Conservation (phyloP, 1,140 invertebrate species). For the Tetragnatha versicolor region DNA sequence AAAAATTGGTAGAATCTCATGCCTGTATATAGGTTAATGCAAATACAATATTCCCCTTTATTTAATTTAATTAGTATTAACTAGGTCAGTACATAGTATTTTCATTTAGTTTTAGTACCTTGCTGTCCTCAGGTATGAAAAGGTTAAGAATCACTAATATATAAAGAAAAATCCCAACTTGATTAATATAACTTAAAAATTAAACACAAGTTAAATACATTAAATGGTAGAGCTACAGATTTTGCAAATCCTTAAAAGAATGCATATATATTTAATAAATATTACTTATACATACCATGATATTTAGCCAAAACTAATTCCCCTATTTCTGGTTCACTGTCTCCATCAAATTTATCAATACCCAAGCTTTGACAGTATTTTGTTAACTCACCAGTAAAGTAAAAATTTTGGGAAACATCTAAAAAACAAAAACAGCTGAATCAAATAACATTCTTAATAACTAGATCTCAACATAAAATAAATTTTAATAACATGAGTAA, state of each 20-base stretch:
- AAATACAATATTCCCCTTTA: too few relatives aligned
- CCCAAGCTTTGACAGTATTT: constrained; percentile 2
- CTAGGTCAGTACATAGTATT: too few relatives aligned
- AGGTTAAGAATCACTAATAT: too few relatives aligned
- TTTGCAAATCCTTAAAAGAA: neutral
- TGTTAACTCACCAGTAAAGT: neutral
- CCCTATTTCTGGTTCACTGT: neutral
- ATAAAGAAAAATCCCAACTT: too few relatives aligned
- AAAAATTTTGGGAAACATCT: neutral
- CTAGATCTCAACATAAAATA: neutral
- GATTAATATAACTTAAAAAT: too few relatives aligned
- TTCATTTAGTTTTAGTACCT: too few relatives aligned
- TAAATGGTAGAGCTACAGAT: neutral
- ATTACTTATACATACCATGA: constrained; percentile 1
- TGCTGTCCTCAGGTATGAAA: too few relatives aligned
- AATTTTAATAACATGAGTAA: neutral
- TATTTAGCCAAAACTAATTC: constrained; percentile 32
- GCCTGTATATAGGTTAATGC: too few relatives aligned
- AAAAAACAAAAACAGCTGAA: neutral
- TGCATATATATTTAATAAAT: neutral
- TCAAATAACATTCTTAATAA: neutral
- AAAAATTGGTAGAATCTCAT: too few relatives aligned
- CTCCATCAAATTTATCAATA: neutral
- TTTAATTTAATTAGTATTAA: too few relatives aligned
- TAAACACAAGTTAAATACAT: too few relatives aligned